Conservation (phyloP, 2,113 vertebrate species). For the Echinops telfairi region DNA sequence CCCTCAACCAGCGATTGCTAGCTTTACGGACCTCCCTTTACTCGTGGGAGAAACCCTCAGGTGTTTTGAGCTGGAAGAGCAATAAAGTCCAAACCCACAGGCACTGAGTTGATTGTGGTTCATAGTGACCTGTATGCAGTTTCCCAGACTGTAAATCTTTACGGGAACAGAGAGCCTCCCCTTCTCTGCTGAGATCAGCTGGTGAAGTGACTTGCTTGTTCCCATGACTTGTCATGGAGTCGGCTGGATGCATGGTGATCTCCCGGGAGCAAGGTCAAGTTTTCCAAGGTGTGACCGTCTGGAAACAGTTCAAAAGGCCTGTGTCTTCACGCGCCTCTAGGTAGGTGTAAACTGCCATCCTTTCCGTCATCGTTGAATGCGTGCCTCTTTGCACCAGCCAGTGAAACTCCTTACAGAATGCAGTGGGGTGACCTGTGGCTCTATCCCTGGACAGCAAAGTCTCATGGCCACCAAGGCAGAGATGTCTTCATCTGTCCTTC, state of each 20-base stretch:
- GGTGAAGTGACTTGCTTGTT: neutral
- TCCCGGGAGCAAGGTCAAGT: neutral
- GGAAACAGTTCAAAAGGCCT: neutral
- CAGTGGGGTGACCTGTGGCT: fast-evolving
- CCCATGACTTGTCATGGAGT: neutral
- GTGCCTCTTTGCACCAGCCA: neutral
- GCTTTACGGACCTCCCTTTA: neutral
- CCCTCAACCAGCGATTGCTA: too few relatives aligned
- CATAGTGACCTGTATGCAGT: neutral
- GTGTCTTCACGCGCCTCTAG: neutral
- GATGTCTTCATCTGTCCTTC: fast-evolving
- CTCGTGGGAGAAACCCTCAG: neutral
- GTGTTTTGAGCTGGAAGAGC: too few relatives aligned
- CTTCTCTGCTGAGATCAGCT: too few relatives aligned
- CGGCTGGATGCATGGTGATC: neutral
- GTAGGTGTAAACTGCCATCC: neutral
- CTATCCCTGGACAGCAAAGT: neutral
- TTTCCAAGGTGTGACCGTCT: neutral
- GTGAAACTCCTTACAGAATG: fast-evolving
- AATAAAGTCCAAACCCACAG: too few relatives aligned
- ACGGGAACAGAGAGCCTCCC: too few relatives aligned
- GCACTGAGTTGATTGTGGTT: too few relatives aligned
- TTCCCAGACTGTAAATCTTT: too few relatives aligned
- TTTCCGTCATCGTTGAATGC: neutral
- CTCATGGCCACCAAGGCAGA: fast-evolving